Base-by-base conservation (phyloP, 2,113 vertebrate species). In the Thermophis baileyi region DNA sequence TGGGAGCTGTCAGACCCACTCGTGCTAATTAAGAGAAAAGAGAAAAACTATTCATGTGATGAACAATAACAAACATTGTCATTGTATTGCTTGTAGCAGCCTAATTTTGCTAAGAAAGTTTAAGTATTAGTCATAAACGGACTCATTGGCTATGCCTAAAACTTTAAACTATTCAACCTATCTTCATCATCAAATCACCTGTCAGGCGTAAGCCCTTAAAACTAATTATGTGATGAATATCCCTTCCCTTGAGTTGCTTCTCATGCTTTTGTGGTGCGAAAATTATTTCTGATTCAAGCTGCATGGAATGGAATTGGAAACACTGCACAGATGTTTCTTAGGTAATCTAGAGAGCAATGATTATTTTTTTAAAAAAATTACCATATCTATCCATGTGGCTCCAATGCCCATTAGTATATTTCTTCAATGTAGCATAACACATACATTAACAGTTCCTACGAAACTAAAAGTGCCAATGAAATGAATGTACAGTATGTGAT, bases 1-100 rank as follows among this genome's bases (percentile, higher is more conserved):
- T 98, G 96, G 0, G 98, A 98, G 94, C 98, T 99, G 94, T 99
- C 97, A 0, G 99, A 99, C 50, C 99, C 99, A 27, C 98, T 98
- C 93, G 98, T 99, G 97, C 99, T 98, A 93, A 2, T 54, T 0
- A 14, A 25, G 53, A 40, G 96, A 95, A 89, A 95, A 89, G 87
- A 92, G 93, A 92, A 93, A 50, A 95, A 16, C 30, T 20, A 88
- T 7, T 50, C 6, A n/a, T 7, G 6, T 92, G n/a, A 93, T 30
- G 44, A 35, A 44, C 9, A 11, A n/a, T 46, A 88, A 57, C 16
- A 89, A 89, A 51, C n/a, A 3, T 30, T 25, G 40, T 55, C 11
- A 11, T 30, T 24, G n/a, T 25, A 50, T 14, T 88, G n/a, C 50
- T 88, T 63, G 12, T 50, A 92, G 85, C 30, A 87, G 50, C 5